Base-by-base conservation (phyloP, 1,140 invertebrate species). In the Bombus polaris region DNA sequence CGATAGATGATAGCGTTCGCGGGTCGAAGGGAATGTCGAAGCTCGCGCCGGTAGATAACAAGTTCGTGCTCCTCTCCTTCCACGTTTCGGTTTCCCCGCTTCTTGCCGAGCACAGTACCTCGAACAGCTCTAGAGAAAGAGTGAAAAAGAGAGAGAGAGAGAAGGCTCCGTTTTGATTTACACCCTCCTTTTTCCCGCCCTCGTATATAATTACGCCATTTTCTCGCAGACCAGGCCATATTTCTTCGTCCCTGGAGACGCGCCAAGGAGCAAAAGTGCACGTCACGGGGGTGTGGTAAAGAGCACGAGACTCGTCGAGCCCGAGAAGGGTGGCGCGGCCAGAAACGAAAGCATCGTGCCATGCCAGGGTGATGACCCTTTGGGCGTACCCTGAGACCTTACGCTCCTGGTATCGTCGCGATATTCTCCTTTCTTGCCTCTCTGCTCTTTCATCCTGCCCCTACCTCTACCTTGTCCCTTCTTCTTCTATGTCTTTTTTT, bases 151-250 rank as follows among this genome's bases (percentile, higher is more conserved):
- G 80, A 35, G 9, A 59, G 68, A 12, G 18, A 12, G 15, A 44
- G 53, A 57, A 3, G 37, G 66, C 47, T 65, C 66, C 81, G 59
- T 83, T 75, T 85, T 92, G 89, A 90, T 91, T 92, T 92, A 90
- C 74, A 85, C 70, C 70, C 86, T 76, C 76, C 85, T 81, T 80
- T 85, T 90, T 79, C 79, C 73, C 83, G 81, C 70, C 76, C 77
- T 86, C 83, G 74, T 88, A 90, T 90, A 91, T 91, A 92, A 92
- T 91, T 91, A 91, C 84, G 85, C 86, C 80, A 87, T 89, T 91
- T 90, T 92, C 89, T 91, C 77, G 87, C 81, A 53, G 87, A 83
- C 70, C 85, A 74, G 90, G 77, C 86, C 85, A 89, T 91, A 91
- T 91, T 91, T 91, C 87, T 90, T 83, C 76, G 87, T 87, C 85